A percentile compares a stretch with the other conserved stretches of the same genome.
phyloP scores from a whole-genome alignment of 2,888 invertebrate genomes.

The Cataglyphis cursor region DNA sequence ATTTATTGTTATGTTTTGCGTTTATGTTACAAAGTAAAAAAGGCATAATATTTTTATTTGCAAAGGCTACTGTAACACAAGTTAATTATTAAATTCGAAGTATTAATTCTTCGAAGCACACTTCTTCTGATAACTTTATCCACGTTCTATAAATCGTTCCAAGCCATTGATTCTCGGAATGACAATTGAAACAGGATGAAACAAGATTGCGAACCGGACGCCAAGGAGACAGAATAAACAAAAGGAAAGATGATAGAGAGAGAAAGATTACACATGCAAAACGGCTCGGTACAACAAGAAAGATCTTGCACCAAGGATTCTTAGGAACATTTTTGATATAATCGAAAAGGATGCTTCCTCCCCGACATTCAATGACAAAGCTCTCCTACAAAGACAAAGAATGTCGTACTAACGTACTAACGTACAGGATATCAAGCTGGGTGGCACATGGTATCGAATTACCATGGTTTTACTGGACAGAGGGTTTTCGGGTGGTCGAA shows the following conservation, averaged over 20 bases:
- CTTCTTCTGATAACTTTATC: background rate
- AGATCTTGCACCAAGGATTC: no score
- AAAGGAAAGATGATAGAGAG: background rate
- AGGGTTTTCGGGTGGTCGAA: conserved; percentile 77
- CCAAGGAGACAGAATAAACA: background rate
- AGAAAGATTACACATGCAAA: background rate
- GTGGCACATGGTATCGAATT: conserved; percentile 69
- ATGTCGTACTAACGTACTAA: no score
- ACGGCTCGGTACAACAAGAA: conserved; percentile 4
- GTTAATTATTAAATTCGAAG: conserved; percentile 12
- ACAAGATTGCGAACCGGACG: background rate
- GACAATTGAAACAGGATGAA: background rate
- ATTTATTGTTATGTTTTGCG: background rate
- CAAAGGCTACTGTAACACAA: background rate
- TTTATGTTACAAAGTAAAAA: background rate
- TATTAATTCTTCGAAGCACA: background rate
- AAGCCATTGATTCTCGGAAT: background rate
- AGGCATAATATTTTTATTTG: conserved; percentile 8
- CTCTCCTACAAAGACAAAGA: conserved; percentile 50
- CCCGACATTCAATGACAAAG: conserved; percentile 31
- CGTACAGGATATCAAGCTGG: conserved; percentile 63
- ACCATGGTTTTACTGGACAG: conserved; percentile 60
- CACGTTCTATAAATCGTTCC: background rate
- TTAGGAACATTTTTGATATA: background rate
- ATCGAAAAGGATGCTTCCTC: conserved; percentile 26